Percentiles rank a stretch among this genome's conserved stretches.
phyloP scores from a whole-genome alignment of 2,888 invertebrate species.

The Hermaeophaga mercurialis region DNA sequence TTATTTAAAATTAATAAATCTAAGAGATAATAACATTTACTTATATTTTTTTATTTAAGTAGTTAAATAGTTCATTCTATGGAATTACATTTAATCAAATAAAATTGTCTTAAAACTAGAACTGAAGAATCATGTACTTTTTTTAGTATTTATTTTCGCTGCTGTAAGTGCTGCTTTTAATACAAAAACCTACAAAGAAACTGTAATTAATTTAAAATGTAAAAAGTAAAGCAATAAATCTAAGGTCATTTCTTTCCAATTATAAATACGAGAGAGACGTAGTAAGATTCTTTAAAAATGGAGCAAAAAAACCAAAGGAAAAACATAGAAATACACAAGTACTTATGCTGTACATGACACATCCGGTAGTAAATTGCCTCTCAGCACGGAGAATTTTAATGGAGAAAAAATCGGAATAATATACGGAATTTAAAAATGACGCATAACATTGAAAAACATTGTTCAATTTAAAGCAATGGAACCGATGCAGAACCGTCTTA shows the following conservation, averaged over 20 bases:
- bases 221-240: neutral
- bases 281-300: neutral
- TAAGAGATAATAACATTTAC: too few relatives aligned
- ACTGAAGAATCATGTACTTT: too few relatives aligned
- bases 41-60: too few relatives aligned
- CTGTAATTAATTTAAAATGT: too few relatives aligned
- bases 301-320: neutral
- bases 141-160: too few relatives aligned
- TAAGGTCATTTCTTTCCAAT: neutral
- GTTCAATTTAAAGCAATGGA: slow-evolving; percentile 5
- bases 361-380: slow-evolving; percentile 9
- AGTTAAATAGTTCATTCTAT: too few relatives aligned
- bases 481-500: too few relatives aligned
- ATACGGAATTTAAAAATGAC: slow-evolving; percentile 11
- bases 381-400: slow-evolving; percentile 6
- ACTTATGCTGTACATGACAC: slow-evolving; percentile 2
- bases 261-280: neutral
- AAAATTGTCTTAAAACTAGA: too few relatives aligned
- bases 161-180: too few relatives aligned
- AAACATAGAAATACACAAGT: neutral
- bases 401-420: slow-evolving; percentile 10
- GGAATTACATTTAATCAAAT: too few relatives aligned
- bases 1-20: too few relatives aligned
- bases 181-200: too few relatives aligned
- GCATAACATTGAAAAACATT: slow-evolving; percentile 9